Base-by-base conservation (phyloP, 2,797 vertebrate genomes). In the Acanthurus leucopareius region DNA sequence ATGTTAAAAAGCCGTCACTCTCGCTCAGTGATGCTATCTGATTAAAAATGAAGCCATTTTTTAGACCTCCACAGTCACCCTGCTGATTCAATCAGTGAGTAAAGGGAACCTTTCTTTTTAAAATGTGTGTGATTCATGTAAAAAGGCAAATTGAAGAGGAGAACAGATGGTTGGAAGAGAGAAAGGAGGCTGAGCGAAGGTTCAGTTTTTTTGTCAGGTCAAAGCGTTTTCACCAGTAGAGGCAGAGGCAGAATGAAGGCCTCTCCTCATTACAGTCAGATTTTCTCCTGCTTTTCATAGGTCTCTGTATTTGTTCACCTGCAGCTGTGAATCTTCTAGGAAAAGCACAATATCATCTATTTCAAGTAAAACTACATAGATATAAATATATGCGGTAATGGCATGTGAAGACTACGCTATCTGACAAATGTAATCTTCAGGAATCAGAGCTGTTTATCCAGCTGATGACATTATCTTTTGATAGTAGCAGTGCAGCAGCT, bases 381-480 rank as follows among this genome's bases (percentile, higher is more conserved):
- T 28, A 42, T 7, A 1, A 48, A 28, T 47, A 15, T 64, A 16
- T 28, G 22, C 66, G 3, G 2, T 54, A 35, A 17, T 25, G 28
- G 25, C 16, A 45, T 57, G 40, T 56, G 17, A 47, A 74, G 66
- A 54, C 7, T 3, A 35, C 7, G 0, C 32, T 35, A 7, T 35
- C 32, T 35, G 32, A 35, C 32, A 35, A 35, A 35, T 35, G 32
- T 35, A 35, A 35, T 35, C 5, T 35, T 35, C 32, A 69, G 44
- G 38, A 62, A 57, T 75, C 66, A 54, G 7, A 38, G 25, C 32
- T 58, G 64, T 63, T 71, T 59, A 85, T 85, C 47, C 54, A 73
- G 66, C 78, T 51, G 44, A 74, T 78, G 79, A 90, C 84, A 86
- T 86, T 2, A 80, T 75, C 62, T 69, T 77, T 73, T 45, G 48